Base-by-base conservation (phyloP, 2,888 invertebrate genomes). In the Nebria salina region DNA sequence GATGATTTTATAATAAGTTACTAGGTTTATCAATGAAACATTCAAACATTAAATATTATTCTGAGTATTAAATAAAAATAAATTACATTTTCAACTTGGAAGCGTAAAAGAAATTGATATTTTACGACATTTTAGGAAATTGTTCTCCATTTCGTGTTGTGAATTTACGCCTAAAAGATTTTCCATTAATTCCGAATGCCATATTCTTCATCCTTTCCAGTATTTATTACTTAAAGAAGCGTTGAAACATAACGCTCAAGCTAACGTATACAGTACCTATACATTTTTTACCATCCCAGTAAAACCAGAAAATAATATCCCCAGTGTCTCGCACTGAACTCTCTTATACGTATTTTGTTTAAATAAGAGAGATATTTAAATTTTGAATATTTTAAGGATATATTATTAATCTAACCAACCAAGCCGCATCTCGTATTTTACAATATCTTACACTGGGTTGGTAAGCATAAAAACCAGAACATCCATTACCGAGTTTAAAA, bases 401-500 rank as follows among this genome's bases (percentile, higher is more conserved):
- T n/a, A n/a, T n/a, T n/a, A n/a, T n/a, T n/a, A n/a, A n/a, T n/a
- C n/a, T n/a, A n/a, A n/a, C n/a, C n/a, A n/a, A 20, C 54, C 13
- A 54, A 54, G 8, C 54, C 54, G 54, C 13, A 11, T 54, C 54
- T 54, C 54, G 54, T 54, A 54, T 54, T 11, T 54, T 54, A 54
- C 54, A 54, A 54, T 54, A 54, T 54, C 54, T 54, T 54, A 54
- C 54, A 54, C 54, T 54, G 11, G 4, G 54, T 34, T 54, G 54
- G 54, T 7, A 54, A 54, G 54, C 54, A 54, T 54, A 54, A 54
- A 54, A 54, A 13, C 54, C 7, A 54, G 68, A 68, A 68, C 68
- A 25, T 68, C 20, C 68, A 68, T 68, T 68, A 70, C 11, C 25
- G 70, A 70, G 25, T 70, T 70, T 5, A 34, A 25, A 70, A 70